phyloP scores from a whole-genome alignment of 35 echinoderm and acorn worm genomes.

The Heliocidaris tuberculata region DNA sequence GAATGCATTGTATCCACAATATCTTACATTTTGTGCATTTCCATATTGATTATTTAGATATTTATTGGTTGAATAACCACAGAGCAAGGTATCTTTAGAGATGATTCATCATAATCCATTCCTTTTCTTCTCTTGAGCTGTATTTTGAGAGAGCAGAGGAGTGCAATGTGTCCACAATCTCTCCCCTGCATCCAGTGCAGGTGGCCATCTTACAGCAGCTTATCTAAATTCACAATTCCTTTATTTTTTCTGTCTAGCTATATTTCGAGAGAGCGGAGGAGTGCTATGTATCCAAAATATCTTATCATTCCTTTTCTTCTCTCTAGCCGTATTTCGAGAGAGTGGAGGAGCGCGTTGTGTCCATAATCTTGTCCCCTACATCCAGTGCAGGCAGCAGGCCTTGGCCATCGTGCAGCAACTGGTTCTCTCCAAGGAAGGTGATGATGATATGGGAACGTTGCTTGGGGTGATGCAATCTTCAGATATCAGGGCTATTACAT shows the following conservation, averaged over 20 bases:
- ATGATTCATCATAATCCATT: no score
- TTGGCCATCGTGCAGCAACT: constrained; percentile 87
- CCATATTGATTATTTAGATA: no score
- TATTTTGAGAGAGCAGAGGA: constrained; percentile 88
- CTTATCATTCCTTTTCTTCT: no score
- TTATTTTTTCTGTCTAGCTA: constrained; percentile 29
- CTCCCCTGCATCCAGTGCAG: constrained; percentile 87
- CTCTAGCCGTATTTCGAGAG: constrained; percentile 81
- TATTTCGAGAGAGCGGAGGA: constrained; percentile 89
- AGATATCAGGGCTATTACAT: constrained; percentile 59
- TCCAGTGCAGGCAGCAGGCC: constrained; percentile 85
- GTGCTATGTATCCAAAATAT: constrained; percentile 85
- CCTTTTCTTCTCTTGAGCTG: constrained; percentile 26
- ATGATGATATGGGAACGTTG: constrained; percentile 93
- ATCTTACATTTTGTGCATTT: no score
- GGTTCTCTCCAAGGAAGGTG: constrained; percentile 72
- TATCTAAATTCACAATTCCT: no score
- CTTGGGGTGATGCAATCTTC: constrained; percentile 90
- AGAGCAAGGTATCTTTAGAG: no score
- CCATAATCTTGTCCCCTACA: constrained; percentile 89
- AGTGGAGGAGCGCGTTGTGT: constrained; percentile 83
- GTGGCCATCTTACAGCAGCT: constrained; percentile 86
- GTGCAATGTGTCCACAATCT: constrained; percentile 87
- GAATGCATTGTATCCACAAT: no score
- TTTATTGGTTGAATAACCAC: no score